Conservation (phyloP, 1,140 invertebrate species). For the Drosophila arizonae region DNA sequence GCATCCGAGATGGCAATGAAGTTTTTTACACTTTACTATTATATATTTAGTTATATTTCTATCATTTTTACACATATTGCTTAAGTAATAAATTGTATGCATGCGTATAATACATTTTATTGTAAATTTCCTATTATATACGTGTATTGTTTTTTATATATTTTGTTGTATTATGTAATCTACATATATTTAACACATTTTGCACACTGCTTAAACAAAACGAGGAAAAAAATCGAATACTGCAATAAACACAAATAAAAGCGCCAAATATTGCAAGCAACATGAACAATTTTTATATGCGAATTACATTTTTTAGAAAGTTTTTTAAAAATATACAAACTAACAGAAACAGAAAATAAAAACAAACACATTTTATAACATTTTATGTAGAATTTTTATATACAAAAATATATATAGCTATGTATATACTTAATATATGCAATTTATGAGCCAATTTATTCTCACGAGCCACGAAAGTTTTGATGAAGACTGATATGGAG, state of each 20-base stretch:
- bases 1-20: slow-evolving; percentile 66
- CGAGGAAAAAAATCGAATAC: slow-evolving; percentile 22
- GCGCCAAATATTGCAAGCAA: slow-evolving; percentile 67
- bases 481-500: slow-evolving; percentile 68
- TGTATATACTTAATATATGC: slow-evolving; percentile 47
- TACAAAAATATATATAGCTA: slow-evolving; percentile 30
- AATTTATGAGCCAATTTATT: slow-evolving; percentile 73
- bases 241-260: slow-evolving; percentile 38
- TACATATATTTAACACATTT: slow-evolving; percentile 25
- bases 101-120: slow-evolving; percentile 49
- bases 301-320: slow-evolving; percentile 56
- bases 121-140: slow-evolving; percentile 60
- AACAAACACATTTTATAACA: slow-evolving; percentile 59
- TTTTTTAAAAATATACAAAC: slow-evolving; percentile 59
- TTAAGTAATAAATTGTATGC: slow-evolving; percentile 52
- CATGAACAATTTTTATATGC: slow-evolving; percentile 40
- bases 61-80: slow-evolving; percentile 14
- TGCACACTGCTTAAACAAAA: slow-evolving; percentile 23
- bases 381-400: slow-evolving; percentile 67
- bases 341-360: slow-evolving; percentile 4
- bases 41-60: slow-evolving; percentile 40
- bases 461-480: slow-evolving; percentile 62
- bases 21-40: slow-evolving; percentile 5
- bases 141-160: slow-evolving; percentile 31
- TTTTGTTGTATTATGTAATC: slow-evolving; percentile 28